Conservation (phyloP, 2,888 invertebrate genomes). For the Brachyopa scutellaris region DNA sequence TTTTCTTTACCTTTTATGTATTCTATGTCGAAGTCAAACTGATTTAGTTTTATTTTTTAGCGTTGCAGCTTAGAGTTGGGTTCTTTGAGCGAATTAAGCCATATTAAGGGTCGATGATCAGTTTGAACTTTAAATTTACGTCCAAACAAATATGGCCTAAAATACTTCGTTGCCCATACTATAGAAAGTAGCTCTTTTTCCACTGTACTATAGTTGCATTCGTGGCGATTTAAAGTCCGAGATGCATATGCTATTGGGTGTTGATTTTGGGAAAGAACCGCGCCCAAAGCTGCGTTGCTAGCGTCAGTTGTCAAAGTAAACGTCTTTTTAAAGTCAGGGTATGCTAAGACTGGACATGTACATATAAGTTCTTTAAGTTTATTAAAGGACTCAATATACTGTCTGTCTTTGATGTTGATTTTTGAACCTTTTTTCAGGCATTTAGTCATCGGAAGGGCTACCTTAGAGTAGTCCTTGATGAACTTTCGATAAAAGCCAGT, state of each 20-base stretch:
- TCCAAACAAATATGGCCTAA: not conserved
- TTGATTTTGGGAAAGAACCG: slow-evolving; percentile 52
- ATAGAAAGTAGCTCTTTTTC: slow-evolving; percentile 43
- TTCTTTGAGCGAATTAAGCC: not conserved
- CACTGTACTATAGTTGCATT: slow-evolving; percentile 40
- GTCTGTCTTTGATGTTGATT: slow-evolving; percentile 14
- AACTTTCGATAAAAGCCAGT: slow-evolving; percentile 66
- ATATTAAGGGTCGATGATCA: not conserved
- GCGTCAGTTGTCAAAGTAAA: slow-evolving; percentile 66
- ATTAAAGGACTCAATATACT: slow-evolving; percentile 15
- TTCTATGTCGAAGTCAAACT: not conserved
- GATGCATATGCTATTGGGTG: slow-evolving; percentile 56
- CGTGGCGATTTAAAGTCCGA: slow-evolving; percentile 57
- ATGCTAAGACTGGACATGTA: slow-evolving; percentile 40
- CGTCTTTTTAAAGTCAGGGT: no score
- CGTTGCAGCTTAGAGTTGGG: not conserved
- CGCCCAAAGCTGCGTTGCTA: slow-evolving; percentile 52
- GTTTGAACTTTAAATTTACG: not conserved
- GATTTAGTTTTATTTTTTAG: not conserved
- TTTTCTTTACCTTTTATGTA: not conserved
- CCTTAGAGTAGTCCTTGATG: slow-evolving; percentile 61
- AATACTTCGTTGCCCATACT: not conserved
- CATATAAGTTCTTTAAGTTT: slow-evolving; percentile 38
- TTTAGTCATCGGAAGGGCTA: slow-evolving; percentile 61
- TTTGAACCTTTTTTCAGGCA: slow-evolving; percentile 22